Percentiles rank a stretch among this genome's conserved stretches.
phyloP scores from a whole-genome alignment of 2,888 invertebrate genomes.

The Caenorhabditis sp. region DNA sequence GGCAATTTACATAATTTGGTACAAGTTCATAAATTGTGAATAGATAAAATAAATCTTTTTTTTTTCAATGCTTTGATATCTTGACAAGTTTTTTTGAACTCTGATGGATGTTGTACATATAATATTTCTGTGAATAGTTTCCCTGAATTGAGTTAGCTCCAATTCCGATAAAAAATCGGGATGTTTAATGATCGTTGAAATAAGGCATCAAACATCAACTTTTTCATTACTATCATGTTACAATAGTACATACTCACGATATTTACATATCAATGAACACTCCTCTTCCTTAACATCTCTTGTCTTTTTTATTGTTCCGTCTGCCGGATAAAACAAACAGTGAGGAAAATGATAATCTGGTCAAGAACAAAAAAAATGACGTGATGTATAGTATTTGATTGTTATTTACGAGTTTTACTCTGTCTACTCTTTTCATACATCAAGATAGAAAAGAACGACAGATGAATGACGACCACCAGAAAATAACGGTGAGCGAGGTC shows the following conservation, averaged over 20 bases:
- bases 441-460: constrained; percentile 15
- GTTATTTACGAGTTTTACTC: too few species aligned
- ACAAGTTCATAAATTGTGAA: too few species aligned
- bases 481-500: constrained; percentile 8
- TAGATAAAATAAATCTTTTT: too few species aligned
- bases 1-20: too few species aligned
- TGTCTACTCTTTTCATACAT: too few species aligned
- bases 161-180: too few species aligned
- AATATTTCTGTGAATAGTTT: too few species aligned
- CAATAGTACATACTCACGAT: neutral
- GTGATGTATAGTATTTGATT: constrained; percentile 19
- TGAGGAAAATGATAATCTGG: neutral
- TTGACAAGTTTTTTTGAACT: too few species aligned
- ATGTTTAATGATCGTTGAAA: neutral
- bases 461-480: constrained; percentile 8
- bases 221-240: neutral
- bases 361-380: neutral
- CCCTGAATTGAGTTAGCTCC: too few species aligned
- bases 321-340: neutral
- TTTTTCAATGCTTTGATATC: too few species aligned
- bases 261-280: neutral
- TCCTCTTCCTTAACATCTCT: neutral
- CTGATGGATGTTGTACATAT: too few species aligned
- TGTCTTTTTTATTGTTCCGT: neutral
- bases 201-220: neutral